These are phyloP conservation scores for Pitangus sulphuratus DNA, from an alignment of 2,797 vertebrate genomes.

Conservation along the genomic window DNA sequence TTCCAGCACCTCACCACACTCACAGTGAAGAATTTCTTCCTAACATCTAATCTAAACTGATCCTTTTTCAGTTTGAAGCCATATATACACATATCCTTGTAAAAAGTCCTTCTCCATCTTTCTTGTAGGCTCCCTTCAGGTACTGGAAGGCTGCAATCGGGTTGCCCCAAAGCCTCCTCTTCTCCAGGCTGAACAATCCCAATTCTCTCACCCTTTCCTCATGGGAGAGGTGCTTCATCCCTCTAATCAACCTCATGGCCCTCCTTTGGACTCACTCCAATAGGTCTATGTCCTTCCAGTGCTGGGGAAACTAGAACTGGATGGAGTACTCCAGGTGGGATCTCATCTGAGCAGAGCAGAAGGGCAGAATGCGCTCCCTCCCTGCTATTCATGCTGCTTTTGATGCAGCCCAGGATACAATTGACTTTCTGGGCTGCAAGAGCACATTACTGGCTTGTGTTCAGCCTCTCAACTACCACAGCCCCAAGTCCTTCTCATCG, in stretches of 20 bases:
- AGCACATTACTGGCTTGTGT: neutral
- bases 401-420: neutral
- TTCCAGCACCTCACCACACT: neutral
- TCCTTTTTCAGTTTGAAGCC: neutral
- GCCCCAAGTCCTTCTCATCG: neutral
- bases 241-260: neutral
- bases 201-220: neutral
- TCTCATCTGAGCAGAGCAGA: neutral
- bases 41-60: neutral
- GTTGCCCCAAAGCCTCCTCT: fast-evolving
- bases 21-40: neutral
- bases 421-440: neutral
- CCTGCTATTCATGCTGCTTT: neutral
- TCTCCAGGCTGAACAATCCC: neutral
- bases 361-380: neutral
- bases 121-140: neutral
- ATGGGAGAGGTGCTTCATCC: neutral
- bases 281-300: neutral
- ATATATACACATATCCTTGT: too few species aligned
- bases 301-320: neutral
- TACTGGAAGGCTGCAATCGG: too few species aligned
- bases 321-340: fast-evolving
- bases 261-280: neutral
- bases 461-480: neutral
- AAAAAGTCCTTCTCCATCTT: neutral